Evolutionary conservation across 2,797 vertebrate species (phyloP), one percentile per base, ranked within the genome.

Genomic region (Menidia menidia): DNA sequence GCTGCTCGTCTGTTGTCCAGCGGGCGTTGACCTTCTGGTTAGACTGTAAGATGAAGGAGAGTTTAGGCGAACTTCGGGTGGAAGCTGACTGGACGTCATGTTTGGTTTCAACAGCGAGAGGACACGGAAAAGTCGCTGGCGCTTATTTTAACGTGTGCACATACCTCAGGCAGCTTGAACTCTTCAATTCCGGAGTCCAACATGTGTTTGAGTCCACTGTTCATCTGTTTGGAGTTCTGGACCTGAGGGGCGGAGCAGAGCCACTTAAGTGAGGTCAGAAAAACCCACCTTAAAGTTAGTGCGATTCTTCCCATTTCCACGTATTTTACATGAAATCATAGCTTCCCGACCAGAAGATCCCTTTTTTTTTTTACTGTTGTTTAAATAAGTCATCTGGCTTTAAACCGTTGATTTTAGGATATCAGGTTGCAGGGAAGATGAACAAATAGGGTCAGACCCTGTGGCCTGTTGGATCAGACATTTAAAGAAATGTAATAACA

Each of bases 21-120:
- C 98, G 97, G 68, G 97, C 97, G 87, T 99, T 99, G 84, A 99
- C 95, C 95, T 99, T 99, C 95, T 98, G 98, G 94, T 96, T 96
- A 87, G 94, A 93, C 98, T 99, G 88, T 69, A 94, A 91, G 71
- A 81, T 86, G 62, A 77, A 60, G 67, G n/a, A 65, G 8, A 14
- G 44, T 32, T 48, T 7, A 45, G 8, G 12, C 25, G 0, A 50
- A n/a, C 0, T 9, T 14, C 13, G 32, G 1, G 51, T 53, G n/a
- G 12, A 3, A 8, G 13, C 41, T 4, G 18, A n/a, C 7, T 30
- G n/a, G 30, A 19, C 1, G 6, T 31, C 4, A 13, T 18, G 48
- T 61, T 51, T 39, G 33, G 8, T 31, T 55, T 61, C 6, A 19
- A n/a, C 18, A 60, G 16, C 43, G 30, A 47, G 39, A 59, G 56